Base-by-base conservation (phyloP, 2,113 vertebrate genomes). In the Opisthocomus hoazin region DNA sequence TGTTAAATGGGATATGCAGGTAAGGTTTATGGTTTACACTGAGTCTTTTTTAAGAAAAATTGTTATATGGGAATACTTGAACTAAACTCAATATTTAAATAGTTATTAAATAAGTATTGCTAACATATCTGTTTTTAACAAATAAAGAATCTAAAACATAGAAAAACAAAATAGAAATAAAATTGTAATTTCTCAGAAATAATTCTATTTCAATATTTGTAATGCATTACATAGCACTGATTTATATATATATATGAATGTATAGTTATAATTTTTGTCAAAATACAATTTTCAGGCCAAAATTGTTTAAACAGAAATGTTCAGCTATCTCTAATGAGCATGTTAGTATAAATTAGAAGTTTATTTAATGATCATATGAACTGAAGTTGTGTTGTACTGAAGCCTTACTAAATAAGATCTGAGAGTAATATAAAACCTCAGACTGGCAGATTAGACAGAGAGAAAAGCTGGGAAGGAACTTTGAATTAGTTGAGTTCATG, bases 231-330 rank as follows among this genome's bases (percentile, higher is more conserved):
- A 8, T 63, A 30, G 30, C 8, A 43, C 12, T 43, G 24, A 36
- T 3, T 21, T 39, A 19, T 21, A 1, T 3, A 24, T 39, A 19
- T 21, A 1, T 32, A 12, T 48, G 1, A 76, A 54, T 20, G 2
- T 32, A 24, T 34, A 53, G 6, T 51, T 71, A n/a, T 6, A 10
- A 7, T 48, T 45, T 65, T 79, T 39, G 8, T 7, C 2, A 63
- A 73, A 58, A 85, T 60, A 27, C 17, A 36, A 8, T 51, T 80
- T 87, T 41, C 29, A 66, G n/a, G 5, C 9, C 4, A 60, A 80
- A 83, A 45, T 9, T 11, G 0, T 64, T 87, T 82, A 10, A 20
- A 17, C 16, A 75, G 32, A 82, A 30, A 18, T 43, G 53, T 56
- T 84, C 41, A 70, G 0, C 12, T 57, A 9, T 80, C 9, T 91